Conservation (phyloP, 2,113 vertebrate genomes). For the Sinocyclocheilus anshuiensis region DNA sequence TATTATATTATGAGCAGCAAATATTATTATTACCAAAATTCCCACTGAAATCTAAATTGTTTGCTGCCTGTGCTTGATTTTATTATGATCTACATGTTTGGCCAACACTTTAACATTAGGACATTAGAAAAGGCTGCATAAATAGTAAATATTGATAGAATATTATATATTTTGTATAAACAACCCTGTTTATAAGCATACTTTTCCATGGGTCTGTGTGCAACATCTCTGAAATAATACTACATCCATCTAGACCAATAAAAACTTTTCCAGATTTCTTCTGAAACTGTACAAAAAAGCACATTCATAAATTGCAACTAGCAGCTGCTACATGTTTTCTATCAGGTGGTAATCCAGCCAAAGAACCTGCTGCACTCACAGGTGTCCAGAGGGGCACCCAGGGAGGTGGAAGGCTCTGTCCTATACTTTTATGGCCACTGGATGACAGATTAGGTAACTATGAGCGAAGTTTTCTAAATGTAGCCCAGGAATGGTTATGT, state of each 20-base stretch:
- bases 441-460: conserved; percentile 68
- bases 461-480: conserved; percentile 76
- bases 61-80: too few species aligned
- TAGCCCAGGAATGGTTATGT: conserved; percentile 68
- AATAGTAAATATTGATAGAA: too few species aligned
- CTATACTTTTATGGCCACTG: conserved; percentile 60
- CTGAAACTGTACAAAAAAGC: neutral
- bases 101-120: too few species aligned
- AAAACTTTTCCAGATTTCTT: neutral
- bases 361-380: conserved; percentile 40
- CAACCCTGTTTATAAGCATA: too few species aligned
- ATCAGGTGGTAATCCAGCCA: neutral
- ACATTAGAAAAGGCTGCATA: too few species aligned
- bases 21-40: too few species aligned
- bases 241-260: neutral
- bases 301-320: neutral
- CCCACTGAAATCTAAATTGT: too few species aligned
- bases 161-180: too few species aligned
- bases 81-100: too few species aligned
- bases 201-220: too few species aligned
- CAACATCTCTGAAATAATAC: too few species aligned
- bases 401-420: conserved; percentile 33
- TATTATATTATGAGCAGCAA: neutral
- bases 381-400: conserved; percentile 53
- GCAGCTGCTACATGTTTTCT: neutral